A percentile compares a stretch with the other conserved stretches of the same genome.
These are phyloP conservation scores for Ceratothoa steindachneri DNA, from an alignment of 2,888 invertebrate genomes.

Conservation along the genomic window DNA sequence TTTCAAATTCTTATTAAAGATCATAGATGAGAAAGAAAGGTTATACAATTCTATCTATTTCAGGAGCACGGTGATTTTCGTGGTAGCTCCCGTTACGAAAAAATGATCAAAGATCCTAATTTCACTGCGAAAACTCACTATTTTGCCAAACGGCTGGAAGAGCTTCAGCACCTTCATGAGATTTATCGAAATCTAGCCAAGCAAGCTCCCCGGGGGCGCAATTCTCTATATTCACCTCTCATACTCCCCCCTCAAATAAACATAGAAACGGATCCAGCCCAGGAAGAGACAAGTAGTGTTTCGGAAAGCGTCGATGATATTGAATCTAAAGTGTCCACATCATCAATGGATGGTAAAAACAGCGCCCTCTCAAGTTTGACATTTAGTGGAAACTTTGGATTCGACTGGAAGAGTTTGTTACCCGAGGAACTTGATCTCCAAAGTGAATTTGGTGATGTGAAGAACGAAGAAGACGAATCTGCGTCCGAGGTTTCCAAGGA, in stretches of 20 bases:
- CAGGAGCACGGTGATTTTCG: constrained; percentile 23
- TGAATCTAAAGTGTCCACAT: background rate
- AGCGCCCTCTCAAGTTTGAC: constrained; percentile 30
- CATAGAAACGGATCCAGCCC: constrained; percentile 1
- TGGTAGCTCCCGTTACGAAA: constrained; percentile 37
- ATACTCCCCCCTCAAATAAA: constrained; percentile 21
- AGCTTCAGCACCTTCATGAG: constrained; percentile 42
- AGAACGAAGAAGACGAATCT: constrained; percentile 33
- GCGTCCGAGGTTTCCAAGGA: constrained; percentile 46
- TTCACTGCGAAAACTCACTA: constrained; percentile 46
- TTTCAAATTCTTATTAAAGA: too few relatives aligned
- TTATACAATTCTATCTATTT: too few relatives aligned
- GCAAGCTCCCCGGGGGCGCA: constrained; percentile 39
- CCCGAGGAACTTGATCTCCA: constrained; percentile 41
- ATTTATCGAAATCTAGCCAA: constrained; percentile 45
- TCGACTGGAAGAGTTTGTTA: constrained; percentile 44
- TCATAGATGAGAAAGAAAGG: too few relatives aligned
- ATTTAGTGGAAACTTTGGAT: constrained; percentile 28
- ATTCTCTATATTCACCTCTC: constrained; percentile 28
- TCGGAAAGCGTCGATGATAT: background rate
- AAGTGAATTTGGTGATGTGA: constrained; percentile 36
- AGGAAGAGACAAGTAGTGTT: constrained; percentile 24
- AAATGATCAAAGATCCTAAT: constrained; percentile 45
- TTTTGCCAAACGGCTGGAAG: constrained; percentile 44
- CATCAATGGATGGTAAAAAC: constrained; percentile 14